phyloP scores from a whole-genome alignment of 2,888 invertebrate genomes.

The Plagodis pulveraria region DNA sequence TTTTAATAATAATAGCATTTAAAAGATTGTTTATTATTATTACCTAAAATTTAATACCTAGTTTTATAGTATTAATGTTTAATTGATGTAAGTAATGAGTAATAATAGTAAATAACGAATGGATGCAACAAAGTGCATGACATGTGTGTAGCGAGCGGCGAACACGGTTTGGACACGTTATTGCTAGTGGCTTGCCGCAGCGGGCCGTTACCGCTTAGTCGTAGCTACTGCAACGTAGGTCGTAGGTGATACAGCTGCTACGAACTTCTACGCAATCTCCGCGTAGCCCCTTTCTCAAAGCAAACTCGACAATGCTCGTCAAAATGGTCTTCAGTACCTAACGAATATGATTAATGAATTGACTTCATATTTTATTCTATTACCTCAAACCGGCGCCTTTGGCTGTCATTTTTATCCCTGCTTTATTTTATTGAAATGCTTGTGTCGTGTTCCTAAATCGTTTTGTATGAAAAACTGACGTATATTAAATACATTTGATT shows the following conservation, averaged over 20 bases:
- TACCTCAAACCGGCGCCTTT: conserved; percentile 82
- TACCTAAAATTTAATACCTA: conserved; percentile 85
- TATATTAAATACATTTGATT: conserved; percentile 71
- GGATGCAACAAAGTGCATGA: conserved; percentile 70
- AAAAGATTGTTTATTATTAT: conserved; percentile 86
- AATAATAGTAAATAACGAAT: conserved; percentile 81
- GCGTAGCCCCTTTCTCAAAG: conserved; percentile 54
- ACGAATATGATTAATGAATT: conserved; percentile 84
- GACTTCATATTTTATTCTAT: conserved; percentile 83
- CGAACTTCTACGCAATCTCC: conserved; percentile 47
- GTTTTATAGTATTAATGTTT: conserved; percentile 83
- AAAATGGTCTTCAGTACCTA: conserved; percentile 76
- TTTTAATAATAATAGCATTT: conserved; percentile 85
- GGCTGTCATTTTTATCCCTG: conserved; percentile 81
- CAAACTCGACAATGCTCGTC: conserved; percentile 73
- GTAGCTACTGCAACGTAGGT: conserved; percentile 24
- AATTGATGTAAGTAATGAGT: conserved; percentile 84
- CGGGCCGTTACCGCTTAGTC: conserved; percentile 23
- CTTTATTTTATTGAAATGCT: conserved; percentile 79
- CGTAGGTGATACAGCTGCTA: conserved; percentile 31
- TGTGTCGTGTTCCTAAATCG: conserved; percentile 69
- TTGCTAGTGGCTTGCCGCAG: conserved; percentile 39
- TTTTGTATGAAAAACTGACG: conserved; percentile 69
- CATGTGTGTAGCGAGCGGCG: conserved; percentile 70
- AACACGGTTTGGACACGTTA: conserved; percentile 46